Percentiles rank a stretch among this genome's conserved stretches.
These are phyloP conservation scores for Hemicentrotus pulcherrimus DNA, from an alignment of 35 echinoderm and acorn worm genomes.

Conservation along the genomic window DNA sequence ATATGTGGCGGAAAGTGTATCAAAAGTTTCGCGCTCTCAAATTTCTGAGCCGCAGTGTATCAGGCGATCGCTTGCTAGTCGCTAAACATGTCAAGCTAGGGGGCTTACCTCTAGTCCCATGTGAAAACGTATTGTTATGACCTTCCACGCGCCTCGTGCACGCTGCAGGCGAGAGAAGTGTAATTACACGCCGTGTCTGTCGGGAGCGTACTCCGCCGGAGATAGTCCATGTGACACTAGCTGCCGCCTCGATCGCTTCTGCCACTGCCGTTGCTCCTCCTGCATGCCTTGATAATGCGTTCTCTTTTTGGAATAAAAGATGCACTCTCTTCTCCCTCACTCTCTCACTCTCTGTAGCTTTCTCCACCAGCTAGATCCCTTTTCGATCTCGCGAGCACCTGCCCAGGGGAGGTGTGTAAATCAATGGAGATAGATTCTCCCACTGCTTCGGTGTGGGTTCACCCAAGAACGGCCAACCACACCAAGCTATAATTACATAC, in stretches of 20 bases:
- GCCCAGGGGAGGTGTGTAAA: slow-evolving; percentile 31
- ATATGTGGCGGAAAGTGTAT: slow-evolving; percentile 13
- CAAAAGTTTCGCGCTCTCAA: slow-evolving; percentile 8
- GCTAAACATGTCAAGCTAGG: slow-evolving; percentile 4
- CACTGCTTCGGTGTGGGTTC: slow-evolving; percentile 1
- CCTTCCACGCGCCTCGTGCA: not conserved
- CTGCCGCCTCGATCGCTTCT: slow-evolving; percentile 16
- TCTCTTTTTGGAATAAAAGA: not conserved
- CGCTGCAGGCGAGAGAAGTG: slow-evolving; percentile 28
- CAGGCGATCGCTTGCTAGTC: not conserved
- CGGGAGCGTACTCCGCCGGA: not conserved
- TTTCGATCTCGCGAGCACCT: slow-evolving; percentile 1
- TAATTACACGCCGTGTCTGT: slow-evolving; percentile 45
- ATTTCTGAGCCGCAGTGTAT: not conserved
- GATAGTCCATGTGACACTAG: not conserved
- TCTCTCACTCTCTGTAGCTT: not conserved
- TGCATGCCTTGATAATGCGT: not conserved
- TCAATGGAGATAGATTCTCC: slow-evolving; percentile 35
- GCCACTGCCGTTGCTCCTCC: not conserved
- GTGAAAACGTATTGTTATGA: slow-evolving; percentile 27
- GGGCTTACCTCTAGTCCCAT: slow-evolving; percentile 31
- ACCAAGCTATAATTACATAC: slow-evolving; percentile 39
- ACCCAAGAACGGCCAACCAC: slow-evolving; percentile 14
- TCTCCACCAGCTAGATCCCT: not conserved
- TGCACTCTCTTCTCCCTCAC: slow-evolving; percentile 4